A percentile compares a stretch with the other conserved stretches of the same genome.
These are phyloP conservation scores for Spilogale gracilis DNA, from an alignment of 2,113 vertebrate species.

Conservation along the genomic window DNA sequence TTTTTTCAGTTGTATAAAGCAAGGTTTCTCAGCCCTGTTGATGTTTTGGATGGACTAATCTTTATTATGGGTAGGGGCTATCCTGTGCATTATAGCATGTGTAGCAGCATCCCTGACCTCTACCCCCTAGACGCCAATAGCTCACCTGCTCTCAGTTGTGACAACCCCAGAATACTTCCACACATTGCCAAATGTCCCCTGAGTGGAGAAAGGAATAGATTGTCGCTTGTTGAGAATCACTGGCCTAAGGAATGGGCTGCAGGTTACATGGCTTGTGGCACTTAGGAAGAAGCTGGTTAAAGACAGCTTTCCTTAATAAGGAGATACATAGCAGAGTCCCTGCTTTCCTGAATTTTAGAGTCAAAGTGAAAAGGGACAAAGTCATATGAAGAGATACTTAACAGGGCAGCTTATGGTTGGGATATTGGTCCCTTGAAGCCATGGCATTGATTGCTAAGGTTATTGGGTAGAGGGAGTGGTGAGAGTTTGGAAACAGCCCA, in stretches of 20 bases:
- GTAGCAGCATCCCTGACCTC: neutral
- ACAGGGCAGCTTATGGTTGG: neutral
- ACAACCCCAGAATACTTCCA: neutral
- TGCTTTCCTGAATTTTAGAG: neutral
- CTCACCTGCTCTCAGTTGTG: neutral
- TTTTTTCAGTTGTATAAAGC: neutral
- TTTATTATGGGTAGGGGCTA: neutral
- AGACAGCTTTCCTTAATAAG: neutral
- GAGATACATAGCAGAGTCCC: neutral
- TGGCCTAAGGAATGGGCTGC: neutral
- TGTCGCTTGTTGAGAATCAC: neutral
- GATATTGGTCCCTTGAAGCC: constrained; percentile 7
- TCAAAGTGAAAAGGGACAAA: neutral
- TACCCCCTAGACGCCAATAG: neutral
- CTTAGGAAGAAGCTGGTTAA: neutral
- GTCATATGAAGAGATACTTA: constrained; percentile 1
- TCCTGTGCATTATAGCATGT: neutral
- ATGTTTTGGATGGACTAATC: neutral
- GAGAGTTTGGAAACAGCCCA: neutral
- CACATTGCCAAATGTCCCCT: neutral
- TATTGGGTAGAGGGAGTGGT: neutral
- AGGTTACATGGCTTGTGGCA: neutral
- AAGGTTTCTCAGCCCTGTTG: neutral
- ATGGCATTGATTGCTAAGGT: neutral
- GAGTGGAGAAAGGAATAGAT: neutral